Conservation (phyloP, 1,140 invertebrate genomes). For the Diorhabda sublineata region DNA sequence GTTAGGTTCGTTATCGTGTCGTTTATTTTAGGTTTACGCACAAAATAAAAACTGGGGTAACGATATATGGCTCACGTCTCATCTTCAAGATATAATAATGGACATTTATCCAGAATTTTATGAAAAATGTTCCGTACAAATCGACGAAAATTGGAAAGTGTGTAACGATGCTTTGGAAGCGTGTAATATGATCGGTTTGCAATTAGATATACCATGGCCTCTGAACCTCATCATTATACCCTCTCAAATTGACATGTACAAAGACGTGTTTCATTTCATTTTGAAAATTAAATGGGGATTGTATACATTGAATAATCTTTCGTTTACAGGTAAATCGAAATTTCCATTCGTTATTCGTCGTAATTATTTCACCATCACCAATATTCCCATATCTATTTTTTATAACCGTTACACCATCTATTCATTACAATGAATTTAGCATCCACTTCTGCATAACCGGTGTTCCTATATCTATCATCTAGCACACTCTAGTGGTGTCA, state of each 20-base stretch:
- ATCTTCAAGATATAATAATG: conserved; percentile 39
- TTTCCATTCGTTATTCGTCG: not conserved
- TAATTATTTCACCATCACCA: too few relatives aligned
- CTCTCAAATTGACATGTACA: conserved; percentile 54
- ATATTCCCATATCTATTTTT: too few relatives aligned
- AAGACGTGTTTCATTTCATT: conserved; percentile 59
- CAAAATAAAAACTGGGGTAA: conserved; percentile 32
- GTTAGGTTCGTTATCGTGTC: too few relatives aligned
- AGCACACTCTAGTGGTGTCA: too few relatives aligned
- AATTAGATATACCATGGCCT: conserved; percentile 54
- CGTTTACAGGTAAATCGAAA: conserved; percentile 49
- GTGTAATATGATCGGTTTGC: conserved; percentile 52
- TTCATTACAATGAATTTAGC: too few relatives aligned
- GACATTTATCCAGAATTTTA: conserved; percentile 39
- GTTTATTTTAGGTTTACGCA: conserved; percentile 25
- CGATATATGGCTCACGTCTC: conserved; percentile 38
- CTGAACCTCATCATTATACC: conserved; percentile 54
- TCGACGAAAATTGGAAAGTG: conserved; percentile 26
- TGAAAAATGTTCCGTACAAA: conserved; percentile 35
- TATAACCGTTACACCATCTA: too few relatives aligned
- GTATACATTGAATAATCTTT: conserved; percentile 56
- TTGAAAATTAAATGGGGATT: conserved; percentile 62
- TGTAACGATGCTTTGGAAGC: conserved; percentile 46
- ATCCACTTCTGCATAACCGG: too few relatives aligned
- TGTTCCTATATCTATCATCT: too few relatives aligned